Evolutionary conservation across 2,113 vertebrate genomes (phyloP).

Genomic region (Ornithorhynchus anatinus): DNA sequence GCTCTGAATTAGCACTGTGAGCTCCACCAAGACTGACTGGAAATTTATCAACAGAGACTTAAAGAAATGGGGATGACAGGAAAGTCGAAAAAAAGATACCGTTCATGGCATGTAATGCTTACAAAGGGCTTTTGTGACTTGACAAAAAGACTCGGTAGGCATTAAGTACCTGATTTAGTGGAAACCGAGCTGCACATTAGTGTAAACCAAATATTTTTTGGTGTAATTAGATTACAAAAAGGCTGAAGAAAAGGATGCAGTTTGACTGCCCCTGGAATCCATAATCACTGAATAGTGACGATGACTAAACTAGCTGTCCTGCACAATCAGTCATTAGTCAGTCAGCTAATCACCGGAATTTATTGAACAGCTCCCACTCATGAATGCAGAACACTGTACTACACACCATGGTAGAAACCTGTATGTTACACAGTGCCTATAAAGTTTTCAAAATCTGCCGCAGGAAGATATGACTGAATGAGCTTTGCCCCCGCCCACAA

Average conservation of each 20-base stretch:
- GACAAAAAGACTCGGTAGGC: slow-evolving; percentile 17
- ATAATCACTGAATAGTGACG: neutral
- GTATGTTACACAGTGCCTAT: no score
- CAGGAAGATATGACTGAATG: no score
- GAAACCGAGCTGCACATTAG: neutral
- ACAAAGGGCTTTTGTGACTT: slow-evolving; percentile 33
- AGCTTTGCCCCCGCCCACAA: no score
- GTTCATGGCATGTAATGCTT: neutral
- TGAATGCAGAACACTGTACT: no score
- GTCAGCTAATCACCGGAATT: no score
- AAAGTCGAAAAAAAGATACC: slow-evolving; percentile 18
- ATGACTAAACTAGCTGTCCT: no score
- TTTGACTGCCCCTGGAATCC: neutral
- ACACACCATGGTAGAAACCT: no score
- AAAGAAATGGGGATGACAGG: slow-evolving; percentile 28
- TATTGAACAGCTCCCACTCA: no score
- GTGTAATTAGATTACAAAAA: slow-evolving; percentile 28
- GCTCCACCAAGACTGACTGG: neutral
- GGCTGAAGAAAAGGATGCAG: neutral
- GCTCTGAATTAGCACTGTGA: slow-evolving; percentile 6
- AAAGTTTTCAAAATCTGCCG: no score
- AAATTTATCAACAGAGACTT: slow-evolving; percentile 7
- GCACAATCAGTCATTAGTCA: no score
- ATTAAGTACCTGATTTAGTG: slow-evolving; percentile 24
- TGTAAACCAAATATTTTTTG: slow-evolving; percentile 7